Conservation (phyloP, 1,140 invertebrate genomes). For the Temnothorax nylanderi region DNA sequence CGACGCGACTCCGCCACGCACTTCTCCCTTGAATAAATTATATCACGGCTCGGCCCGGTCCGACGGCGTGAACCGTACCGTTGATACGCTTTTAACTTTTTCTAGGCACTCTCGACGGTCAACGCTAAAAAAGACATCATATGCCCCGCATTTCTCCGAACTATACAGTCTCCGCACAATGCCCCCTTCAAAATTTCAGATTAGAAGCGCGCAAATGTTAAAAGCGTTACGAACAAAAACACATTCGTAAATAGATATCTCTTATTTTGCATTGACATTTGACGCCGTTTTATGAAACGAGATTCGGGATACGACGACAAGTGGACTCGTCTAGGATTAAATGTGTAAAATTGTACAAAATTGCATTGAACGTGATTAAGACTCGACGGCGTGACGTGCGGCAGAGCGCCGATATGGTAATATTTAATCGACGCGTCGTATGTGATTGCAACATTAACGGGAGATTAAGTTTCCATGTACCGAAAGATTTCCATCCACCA, state of each 20-base stretch:
- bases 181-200: background rate
- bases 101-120: background rate
- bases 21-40: slow-evolving; percentile 50
- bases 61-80: background rate
- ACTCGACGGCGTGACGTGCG: background rate
- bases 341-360: background rate
- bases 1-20: slow-evolving; percentile 37
- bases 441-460: slow-evolving; percentile 14
- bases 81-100: slow-evolving; percentile 24
- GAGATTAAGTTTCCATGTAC: slow-evolving; percentile 20
- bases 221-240: background rate
- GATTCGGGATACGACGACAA: background rate
- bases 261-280: background rate
- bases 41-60: background rate
- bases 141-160: background rate
- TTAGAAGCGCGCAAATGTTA: background rate
- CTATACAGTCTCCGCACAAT: background rate
- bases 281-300: background rate
- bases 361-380: background rate
- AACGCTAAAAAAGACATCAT: background rate
- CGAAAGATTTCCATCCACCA: slow-evolving; percentile 43
- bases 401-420: background rate
- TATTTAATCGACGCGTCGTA: slow-evolving; percentile 23
- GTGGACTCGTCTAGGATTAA: background rate
- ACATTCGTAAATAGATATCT: background rate